Base-by-base conservation (phyloP, 2,113 vertebrate genomes). In the Leptodactylus fuscus region DNA sequence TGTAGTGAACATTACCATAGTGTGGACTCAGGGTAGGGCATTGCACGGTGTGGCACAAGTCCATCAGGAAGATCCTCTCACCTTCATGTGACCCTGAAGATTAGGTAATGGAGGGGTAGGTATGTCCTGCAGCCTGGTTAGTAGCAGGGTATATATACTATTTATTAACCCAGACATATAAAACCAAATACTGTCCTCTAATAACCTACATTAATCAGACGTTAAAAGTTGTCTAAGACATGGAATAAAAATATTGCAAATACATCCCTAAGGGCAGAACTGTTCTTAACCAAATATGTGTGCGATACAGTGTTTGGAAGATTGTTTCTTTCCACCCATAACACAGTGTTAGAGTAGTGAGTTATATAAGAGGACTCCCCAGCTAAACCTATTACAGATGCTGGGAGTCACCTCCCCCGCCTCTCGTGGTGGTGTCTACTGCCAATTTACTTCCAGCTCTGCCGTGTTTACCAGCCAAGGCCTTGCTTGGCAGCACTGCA, bases 401-500 rank as follows among this genome's bases (percentile, higher is more conserved):
- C 48, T 36, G 20, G 20, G 27, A 27, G 65, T 11, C 27, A 5
- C 80, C 46, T 51, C 44, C 76, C 32, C 65, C 22, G 4, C 65
- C 22, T 4, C 46, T 29, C 1, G 18, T 71, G 15, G 6, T 44
- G 1, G 36, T 15, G n/a, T 34, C 22, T 29, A 3, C 38, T 81
- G 13, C 13, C 44, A 24, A 12, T 53, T 27, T 13, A 82, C 32
- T 83, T 24, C 69, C 46, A 83, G 36, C 34, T 29, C 15, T 29
- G 69, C 10, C 6, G 29, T 38, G 32, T 74, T 74, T 41, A 58
- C 69, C 20, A 58, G 48, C 34, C 51, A 32, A 18, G 36, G 70
- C 49, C 70, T 32, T 29, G 24, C 24, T 44, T 83, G 82, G 82
- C 70, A 83, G 70, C 15, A 83, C 81, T 83, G 16, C 81, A 75